Evolutionary conservation across 2,113 vertebrate genomes (phyloP), one percentile per base, ranked within the genome.

Genomic region (Microtus ochrogaster): DNA sequence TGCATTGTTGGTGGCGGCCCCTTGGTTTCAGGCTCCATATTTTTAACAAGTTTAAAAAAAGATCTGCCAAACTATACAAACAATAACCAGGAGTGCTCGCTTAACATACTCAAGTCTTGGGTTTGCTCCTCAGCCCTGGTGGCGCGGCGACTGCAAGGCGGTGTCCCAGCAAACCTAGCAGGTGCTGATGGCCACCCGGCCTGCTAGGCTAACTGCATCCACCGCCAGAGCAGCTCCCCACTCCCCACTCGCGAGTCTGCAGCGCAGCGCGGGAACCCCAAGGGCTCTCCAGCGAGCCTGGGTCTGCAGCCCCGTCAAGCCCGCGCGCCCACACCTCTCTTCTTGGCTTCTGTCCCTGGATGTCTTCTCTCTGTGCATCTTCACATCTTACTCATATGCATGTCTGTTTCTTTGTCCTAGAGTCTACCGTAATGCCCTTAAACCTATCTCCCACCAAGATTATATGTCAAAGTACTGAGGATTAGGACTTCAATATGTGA

Each of bases 21-120:
- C 44, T 58, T 91, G 28, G 55, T 77, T 96, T 97, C 94, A 81
- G 86, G 77, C 95, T 84, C 96, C 98, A 98, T 98, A 77, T 82
- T 98, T 98, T 92, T 96, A 90, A 83, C 16, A 92, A 2, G 28
- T 2, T 93, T 65, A 96, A 96, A 24, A 94, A 93, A 66, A 94
- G 97, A 94, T 49, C 94, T 88, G 4, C 41, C 97, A 72, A 92
- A 70, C 44, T 85, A 30, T 82, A 85, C 86, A 79, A 90, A 39
- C 19, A 93, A 72, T 58, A 87, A 79, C 44, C 24, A 90, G 52
- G 76, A 68, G 13, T 79, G 76, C 21, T 52, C 79, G 36, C 14
- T 33, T 66, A 79, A 63, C 61, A 78, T n/a, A 11, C 30, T 6
- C 49, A 66, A 66, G 44, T 14, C 44, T 55, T 79, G 14, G 24